Evolutionary conservation across 2,113 vertebrate genomes (phyloP), one percentile per base, ranked within the genome.

Genomic region (Prinia subflava): DNA sequence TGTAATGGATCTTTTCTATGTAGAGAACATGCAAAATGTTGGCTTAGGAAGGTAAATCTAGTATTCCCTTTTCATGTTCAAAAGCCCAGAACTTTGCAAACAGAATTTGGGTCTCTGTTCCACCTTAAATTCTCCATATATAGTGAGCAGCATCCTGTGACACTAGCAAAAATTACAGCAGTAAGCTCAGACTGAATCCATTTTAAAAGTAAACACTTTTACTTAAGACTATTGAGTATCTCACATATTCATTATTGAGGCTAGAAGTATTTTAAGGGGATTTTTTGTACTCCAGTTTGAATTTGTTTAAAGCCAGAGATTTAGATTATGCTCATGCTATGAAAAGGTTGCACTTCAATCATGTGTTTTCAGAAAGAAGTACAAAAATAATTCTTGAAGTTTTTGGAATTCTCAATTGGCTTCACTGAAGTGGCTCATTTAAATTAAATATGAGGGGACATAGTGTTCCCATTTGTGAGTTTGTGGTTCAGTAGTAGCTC

Each of bases 1-100:
- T 78, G 71, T 87, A 39, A 47, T 75, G 55, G 56, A 30, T 78
- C 16, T 83, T 82, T 82, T 73, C 65, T 63, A 7, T 46, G 27
- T 35, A 67, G 70, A 92, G 28, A 85, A 44, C 16, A 39, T 65
- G 49, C 30, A 74, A 65, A 47, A 47, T 13, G 17, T 60, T 93
- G 65, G 85, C n/a, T 68, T 95, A 60, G 71, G 52, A 56, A 79
- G 21, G 20, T 75, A 71, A 47, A 87, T 83, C 56, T 71, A 75
- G 60, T 80, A 84, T 90, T 93, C 95, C 50, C 47, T 76, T 77
- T 94, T 83, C 82, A 39, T 80, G 53, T 95, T 95, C 87, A 94
- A 92, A 89, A 96, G 83, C 47, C 46, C 67, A 79, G 63, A 83
- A 71, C 52, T 93, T 74, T 77, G 25, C 56, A 71, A 77, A n/a